Percentiles rank a stretch among this genome's conserved stretches.
phyloP scores from a whole-genome alignment of 2,888 invertebrate species.

The Papilio demoleus region DNA sequence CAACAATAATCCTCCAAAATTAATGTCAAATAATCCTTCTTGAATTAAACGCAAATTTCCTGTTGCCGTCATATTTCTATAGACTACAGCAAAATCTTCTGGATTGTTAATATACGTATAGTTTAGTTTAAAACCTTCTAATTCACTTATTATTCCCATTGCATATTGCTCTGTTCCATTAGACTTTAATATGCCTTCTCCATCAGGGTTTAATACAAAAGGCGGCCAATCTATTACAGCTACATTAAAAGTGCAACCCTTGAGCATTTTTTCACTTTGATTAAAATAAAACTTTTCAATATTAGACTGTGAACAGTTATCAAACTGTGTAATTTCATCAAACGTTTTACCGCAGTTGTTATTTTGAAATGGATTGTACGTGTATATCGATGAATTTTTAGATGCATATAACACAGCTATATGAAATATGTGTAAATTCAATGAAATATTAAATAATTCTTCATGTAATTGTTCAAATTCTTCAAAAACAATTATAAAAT shows the following conservation, averaged over 20 bases:
- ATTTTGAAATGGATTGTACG: slow-evolving; percentile 66
- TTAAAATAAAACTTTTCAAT: slow-evolving; percentile 50
- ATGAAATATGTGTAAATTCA: slow-evolving; percentile 53
- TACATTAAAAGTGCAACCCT: slow-evolving; percentile 59
- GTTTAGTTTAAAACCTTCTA: slow-evolving; percentile 56
- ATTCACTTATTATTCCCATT: slow-evolving; percentile 53
- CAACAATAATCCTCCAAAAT: slow-evolving; percentile 50
- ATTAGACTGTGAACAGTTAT: slow-evolving; percentile 53
- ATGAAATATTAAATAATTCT: slow-evolving; percentile 55
- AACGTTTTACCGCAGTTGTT: slow-evolving; percentile 59
- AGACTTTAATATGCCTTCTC: background rate
- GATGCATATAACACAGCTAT: slow-evolving; percentile 56
- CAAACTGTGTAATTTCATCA: slow-evolving; percentile 45
- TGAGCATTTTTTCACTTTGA: slow-evolving; percentile 56
- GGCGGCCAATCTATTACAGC: slow-evolving; percentile 60
- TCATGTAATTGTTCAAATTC: background rate
- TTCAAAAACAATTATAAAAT: slow-evolving; percentile 1
- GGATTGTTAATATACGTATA: slow-evolving; percentile 47
- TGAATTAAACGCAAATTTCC: slow-evolving; percentile 51
- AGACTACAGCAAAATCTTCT: slow-evolving; percentile 46
- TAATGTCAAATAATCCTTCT: slow-evolving; percentile 46
- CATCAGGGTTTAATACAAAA: slow-evolving; percentile 50
- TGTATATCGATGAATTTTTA: slow-evolving; percentile 53
- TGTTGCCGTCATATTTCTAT: slow-evolving; percentile 47
- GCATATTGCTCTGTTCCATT: slow-evolving; percentile 49